These are phyloP conservation scores for Rhinogobio ventralis DNA, from an alignment of 2,797 vertebrate species.

Conservation along the genomic window DNA sequence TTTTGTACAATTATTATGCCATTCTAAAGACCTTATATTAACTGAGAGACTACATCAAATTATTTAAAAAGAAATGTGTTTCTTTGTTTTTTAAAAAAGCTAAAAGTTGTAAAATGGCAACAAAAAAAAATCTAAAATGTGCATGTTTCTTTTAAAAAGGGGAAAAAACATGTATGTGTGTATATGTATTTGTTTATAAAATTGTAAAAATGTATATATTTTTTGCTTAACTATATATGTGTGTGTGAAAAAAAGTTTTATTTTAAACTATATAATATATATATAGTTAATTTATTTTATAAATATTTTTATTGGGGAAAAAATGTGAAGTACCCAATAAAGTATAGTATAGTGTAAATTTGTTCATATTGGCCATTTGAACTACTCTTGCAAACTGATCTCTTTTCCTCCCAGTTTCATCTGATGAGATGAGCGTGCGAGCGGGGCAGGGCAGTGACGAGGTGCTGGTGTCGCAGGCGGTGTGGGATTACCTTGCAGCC, in stretches of 20 bases:
- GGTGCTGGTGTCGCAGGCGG: conserved; percentile 92
- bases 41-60: neutral
- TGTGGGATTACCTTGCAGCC: conserved; percentile 96
- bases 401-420: conserved; percentile 78
- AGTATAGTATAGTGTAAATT: neutral
- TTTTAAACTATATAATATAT: too few relatives aligned
- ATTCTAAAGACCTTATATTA: neutral
- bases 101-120: neutral
- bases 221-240: too few relatives aligned
- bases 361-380: conserved; percentile 3
- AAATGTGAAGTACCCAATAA: too few relatives aligned
- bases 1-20: neutral
- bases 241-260: too few relatives aligned
- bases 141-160: neutral
- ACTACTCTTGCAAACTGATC: conserved; percentile 57
- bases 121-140: neutral
- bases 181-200: too few relatives aligned
- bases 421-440: conserved; percentile 85
- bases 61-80: neutral
- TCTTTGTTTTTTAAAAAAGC: too few relatives aligned
- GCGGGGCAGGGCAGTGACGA: conserved; percentile 90
- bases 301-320: neutral
- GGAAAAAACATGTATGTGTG: neutral
- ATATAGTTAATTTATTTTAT: too few relatives aligned
- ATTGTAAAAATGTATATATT: neutral